A percentile compares a stretch with the other conserved stretches of the same genome.
Evolutionary conservation across 2,113 vertebrate species (phyloP).

Genomic region (Stercorarius parasiticus): DNA sequence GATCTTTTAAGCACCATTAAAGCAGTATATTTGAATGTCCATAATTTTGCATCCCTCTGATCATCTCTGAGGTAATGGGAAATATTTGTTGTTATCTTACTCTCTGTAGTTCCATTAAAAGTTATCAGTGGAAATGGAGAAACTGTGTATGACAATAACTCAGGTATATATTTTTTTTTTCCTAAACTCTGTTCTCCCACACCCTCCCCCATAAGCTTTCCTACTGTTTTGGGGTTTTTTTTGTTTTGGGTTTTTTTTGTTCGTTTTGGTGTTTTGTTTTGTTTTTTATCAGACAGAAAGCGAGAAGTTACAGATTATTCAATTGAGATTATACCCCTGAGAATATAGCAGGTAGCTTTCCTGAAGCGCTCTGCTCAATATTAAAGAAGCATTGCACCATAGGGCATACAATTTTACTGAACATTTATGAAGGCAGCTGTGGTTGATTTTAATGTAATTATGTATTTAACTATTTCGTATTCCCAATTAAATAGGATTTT

Average conservation of each 20-base stretch:
- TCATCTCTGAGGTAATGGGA: not conserved
- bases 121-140: not conserved
- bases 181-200: not conserved
- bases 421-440: not conserved
- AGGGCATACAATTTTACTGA: not conserved
- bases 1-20: not conserved
- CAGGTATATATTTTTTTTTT: fast-evolving
- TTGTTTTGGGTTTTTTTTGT: not conserved
- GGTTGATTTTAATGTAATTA: not conserved
- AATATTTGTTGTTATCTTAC: not conserved
- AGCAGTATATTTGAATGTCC: not conserved
- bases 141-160: not conserved
- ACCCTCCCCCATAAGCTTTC: not conserved
- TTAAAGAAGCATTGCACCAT: not conserved
- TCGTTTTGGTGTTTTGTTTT: too few species aligned
- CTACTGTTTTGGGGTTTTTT: not conserved
- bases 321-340: not conserved
- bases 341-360: not conserved
- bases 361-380: not conserved
- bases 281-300: not conserved
- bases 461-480: not conserved
- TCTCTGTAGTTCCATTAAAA: not conserved
- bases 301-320: not conserved
- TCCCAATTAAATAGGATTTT: not conserved
- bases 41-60: not conserved